phyloP scores from a whole-genome alignment of 2,113 vertebrate species.

The Nansenia antarctica region DNA sequence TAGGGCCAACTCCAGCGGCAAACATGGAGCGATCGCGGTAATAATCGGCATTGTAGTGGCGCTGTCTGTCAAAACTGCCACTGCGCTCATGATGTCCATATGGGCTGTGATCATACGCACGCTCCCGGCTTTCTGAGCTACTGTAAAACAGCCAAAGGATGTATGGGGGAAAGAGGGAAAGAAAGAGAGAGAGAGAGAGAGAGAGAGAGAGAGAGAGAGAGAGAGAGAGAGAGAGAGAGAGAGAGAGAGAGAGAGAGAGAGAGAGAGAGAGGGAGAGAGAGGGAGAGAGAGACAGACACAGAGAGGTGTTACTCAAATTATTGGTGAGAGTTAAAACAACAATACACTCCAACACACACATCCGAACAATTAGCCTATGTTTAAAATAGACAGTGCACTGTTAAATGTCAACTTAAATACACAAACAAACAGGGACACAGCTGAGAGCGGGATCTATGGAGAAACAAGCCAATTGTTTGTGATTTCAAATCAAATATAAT shows the following conservation, averaged over 20 bases:
- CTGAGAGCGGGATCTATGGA: slow-evolving; percentile 3
- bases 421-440: neutral
- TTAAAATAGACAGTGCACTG: neutral
- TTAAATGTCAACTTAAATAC: slow-evolving; percentile 1
- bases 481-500: neutral
- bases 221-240: slow-evolving; percentile 55
- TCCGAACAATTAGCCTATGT: neutral
- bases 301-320: slow-evolving; percentile 6
- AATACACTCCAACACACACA: neutral
- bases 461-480: neutral
- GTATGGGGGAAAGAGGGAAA: slow-evolving; percentile 68
- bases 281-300: no score
- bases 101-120: slow-evolving; percentile 96
- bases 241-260: slow-evolving; percentile 49
- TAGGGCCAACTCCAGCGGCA: slow-evolving; percentile 78
- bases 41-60: slow-evolving; percentile 98
- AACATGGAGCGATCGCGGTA: slow-evolving; percentile 76
- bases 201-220: neutral
- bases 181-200: slow-evolving; percentile 15
- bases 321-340: neutral
- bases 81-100: slow-evolving; percentile 99
- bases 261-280: neutral
- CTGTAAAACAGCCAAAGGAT: slow-evolving; percentile 77
- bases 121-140: slow-evolving; percentile 97
- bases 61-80: slow-evolving; percentile 92